Base-by-base conservation (phyloP, 2,888 invertebrate genomes). In the Chromoteleia sp. region DNA sequence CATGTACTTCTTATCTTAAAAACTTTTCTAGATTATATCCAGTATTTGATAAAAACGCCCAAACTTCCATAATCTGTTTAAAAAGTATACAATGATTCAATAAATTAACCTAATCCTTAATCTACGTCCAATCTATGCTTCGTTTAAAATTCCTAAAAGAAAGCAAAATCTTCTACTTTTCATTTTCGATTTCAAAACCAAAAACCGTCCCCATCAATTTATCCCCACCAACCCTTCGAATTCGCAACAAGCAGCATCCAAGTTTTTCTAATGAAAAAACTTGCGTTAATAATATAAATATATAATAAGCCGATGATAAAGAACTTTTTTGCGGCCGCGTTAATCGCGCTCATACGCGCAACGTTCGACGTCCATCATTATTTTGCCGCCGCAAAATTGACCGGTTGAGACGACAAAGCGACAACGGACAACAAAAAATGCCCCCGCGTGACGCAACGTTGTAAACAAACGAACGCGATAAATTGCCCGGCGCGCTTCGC, bases 271-370 rank as follows among this genome's bases (percentile, higher is more conserved):
- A 29, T 17, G 25, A 68, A 68, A 56, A 68, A 56, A 56, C 29
- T 52, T 30, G 56, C 65, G 74, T 63, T 74, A 74, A 74, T 74
- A 65, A 65, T 74, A 65, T 39, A 25, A 45, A 71, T 21, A 25
- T 61, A 61, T 61, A 61, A 61, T 73, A 73, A 73, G 61, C 73
- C 63, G 45, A 75, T 75, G 50, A 67, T 67, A 67, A 59, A 65
- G 67, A 61, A 65, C 29, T 43, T 75, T 75, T 75, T 75, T 75
- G 67, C 67, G 48, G 52, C 41, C 12, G 59, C 56, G 45, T 48
- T 75, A 65, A 67, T 67, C 75, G 67, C 36, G 65, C 58, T 48
- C 39, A 17, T 61, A 29, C 50, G 58, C 54, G 58, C 58, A 48
- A 48, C 50, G 39, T 50, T n/a, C 70, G 29, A 59, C 30, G 70